Conservation (phyloP, 2,113 vertebrate species). For the Emydura subglobosa region DNA sequence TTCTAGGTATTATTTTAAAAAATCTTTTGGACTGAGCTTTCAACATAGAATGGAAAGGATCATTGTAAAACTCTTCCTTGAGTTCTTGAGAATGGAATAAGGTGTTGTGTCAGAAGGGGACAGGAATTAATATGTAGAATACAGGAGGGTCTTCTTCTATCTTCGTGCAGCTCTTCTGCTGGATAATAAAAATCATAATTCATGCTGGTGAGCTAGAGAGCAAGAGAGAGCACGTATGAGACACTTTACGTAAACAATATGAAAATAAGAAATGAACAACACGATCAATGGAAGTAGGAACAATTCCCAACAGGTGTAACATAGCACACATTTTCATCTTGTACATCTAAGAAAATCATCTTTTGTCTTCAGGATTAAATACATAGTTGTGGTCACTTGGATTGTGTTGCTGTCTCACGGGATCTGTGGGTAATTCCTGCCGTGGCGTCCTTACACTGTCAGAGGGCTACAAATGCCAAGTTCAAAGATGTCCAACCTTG, state of each 20-base stretch:
- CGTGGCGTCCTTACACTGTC: background rate
- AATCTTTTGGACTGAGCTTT: conserved; percentile 26
- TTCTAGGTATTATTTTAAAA: conserved; percentile 15
- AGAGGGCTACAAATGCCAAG: background rate
- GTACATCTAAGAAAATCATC: background rate
- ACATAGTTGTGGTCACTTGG: background rate
- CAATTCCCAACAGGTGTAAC: background rate
- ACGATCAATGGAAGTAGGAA: background rate
- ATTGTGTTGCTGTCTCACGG: background rate
- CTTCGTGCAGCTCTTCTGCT: background rate
- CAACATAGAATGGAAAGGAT: fast-evolving
- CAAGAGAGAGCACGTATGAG: background rate
- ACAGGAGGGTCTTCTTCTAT: background rate
- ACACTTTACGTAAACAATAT: background rate
- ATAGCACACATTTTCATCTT: background rate
- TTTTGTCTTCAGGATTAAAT: background rate
- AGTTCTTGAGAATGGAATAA: background rate
- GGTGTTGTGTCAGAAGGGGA: background rate
- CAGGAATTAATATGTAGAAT: background rate
- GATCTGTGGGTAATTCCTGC: background rate
- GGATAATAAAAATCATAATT: conserved; percentile 10
- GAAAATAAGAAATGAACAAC: conserved; percentile 17
- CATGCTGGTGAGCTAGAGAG: background rate
- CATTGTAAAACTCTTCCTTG: background rate
- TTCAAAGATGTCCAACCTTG: background rate